Base-by-base conservation (phyloP, 2,113 vertebrate genomes). In the Mustela lutreola region DNA sequence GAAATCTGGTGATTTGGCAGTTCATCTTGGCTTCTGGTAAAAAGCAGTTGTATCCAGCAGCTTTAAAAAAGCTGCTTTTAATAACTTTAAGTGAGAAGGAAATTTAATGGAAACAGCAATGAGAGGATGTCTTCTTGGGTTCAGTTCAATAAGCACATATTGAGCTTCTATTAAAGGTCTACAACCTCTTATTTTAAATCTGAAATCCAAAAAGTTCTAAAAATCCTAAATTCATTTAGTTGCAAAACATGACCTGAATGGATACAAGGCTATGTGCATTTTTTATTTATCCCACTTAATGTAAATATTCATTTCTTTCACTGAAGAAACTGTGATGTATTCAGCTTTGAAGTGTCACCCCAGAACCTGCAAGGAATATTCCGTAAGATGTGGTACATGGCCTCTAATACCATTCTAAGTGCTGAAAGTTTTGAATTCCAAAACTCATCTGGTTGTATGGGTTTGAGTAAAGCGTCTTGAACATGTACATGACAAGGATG, bases 11-110 rank as follows among this genome's bases (percentile, higher is more conserved):
- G 8, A 85, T 89, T 91, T 80, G 4, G 16, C 2, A 56, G 16
- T 83, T 67, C 36, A 53, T 83, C 18, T 75, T 95, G 12, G 79
- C 8, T 89, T 97, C 16, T 81, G 26, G 31, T 48, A 89, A 76
- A 42, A 87, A 93, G 15, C 11, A 93, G 3, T 56, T 63, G 11
- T 62, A 83, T 90, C 73, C 18, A 92, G 21, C 12, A 73, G 48
- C 18, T 39, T 82, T 60, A 5, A 71, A 79, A 79, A 92, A 78
- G 28, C 58, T 93, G 11, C 19, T 91, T 3, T 89, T 88, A 80
- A 63, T 87, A 94, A 87, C 33, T 83, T 62, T 26, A 93, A 94
- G 28, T 48, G 58, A 67, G 67, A 93, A 91, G 9, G 18, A 84
- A 15, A 62, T 73, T 62, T 33, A 94, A 33, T n/a, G 28, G 63